Conservation (phyloP, 2,113 vertebrate genomes). For the Myrmecobius fasciatus region DNA sequence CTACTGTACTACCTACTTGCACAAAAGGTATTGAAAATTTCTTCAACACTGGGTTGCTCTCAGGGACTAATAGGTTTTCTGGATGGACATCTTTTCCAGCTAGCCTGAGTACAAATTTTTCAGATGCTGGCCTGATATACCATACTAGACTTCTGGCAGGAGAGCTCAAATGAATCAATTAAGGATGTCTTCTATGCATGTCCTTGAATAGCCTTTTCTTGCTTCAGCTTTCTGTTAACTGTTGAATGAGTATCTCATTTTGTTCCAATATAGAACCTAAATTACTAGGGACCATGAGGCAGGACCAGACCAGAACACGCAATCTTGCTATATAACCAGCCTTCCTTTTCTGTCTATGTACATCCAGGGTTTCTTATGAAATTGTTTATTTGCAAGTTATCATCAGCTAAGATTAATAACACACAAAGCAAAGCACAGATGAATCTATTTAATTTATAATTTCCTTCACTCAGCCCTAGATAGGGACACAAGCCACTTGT, state of each 20-base stretch:
- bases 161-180: not conserved
- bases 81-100: not conserved
- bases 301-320: not conserved
- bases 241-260: not conserved
- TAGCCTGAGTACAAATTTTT: not conserved
- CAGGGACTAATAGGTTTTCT: not conserved
- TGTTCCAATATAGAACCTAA: not conserved
- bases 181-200: not conserved
- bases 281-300: not conserved
- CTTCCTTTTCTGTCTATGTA: not conserved
- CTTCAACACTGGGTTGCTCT: not conserved
- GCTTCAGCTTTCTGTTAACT: not conserved
- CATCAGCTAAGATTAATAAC: not conserved
- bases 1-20: too few relatives aligned
- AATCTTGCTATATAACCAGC: not conserved
- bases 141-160: not conserved
- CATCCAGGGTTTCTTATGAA: not conserved
- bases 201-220: not conserved
- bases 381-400: not conserved
- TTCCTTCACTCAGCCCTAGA: not conserved
- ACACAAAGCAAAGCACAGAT: not conserved
- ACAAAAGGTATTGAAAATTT: not conserved
- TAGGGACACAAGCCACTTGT: not conserved
- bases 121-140: not conserved
- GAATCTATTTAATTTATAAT: not conserved